Evolutionary conservation across 2,888 invertebrate species (phyloP), one percentile per base, ranked within the genome.

Genomic region (Sarcophaga carnaria): DNA sequence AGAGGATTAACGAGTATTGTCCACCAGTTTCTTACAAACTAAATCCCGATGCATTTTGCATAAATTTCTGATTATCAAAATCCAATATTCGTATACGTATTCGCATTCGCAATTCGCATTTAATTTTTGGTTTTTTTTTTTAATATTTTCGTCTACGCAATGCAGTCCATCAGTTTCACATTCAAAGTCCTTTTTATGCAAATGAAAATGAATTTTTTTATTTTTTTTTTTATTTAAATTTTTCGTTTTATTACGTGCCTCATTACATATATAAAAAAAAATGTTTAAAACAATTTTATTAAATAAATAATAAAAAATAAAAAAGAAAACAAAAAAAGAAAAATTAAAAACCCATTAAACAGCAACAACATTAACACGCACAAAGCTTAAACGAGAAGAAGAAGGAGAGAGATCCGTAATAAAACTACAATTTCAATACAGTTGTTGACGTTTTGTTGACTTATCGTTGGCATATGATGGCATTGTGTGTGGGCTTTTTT

Each of bases 371-470:
- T 17, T 10, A 66, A 67, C 0, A 62, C 71, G 22, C 10, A 47
- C 12, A 37, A 54, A 72, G 76, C 14, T 22, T 47, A 49, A 37
- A 45, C 63, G 63, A 78, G 62, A 70, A 12, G 10, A n/a, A 49
- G 22, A 47, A 59, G 71, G 62, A 22, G 12, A 8, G 37, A 37
- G 74, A 49, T 45, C 64, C 67, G 74, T 69, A 83, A 78, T 59
- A 80, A 83, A 75, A 75, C 78, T 37, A 6, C 37, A 37, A 37
- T 37, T 83, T 84, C 87, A 87, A 84, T 84, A 84, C 83, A 87
- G 87, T 87, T 87, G 87, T 81, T 87, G 87, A 87, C 87, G 87
- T 87, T 81, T 81, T 66, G 78, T 71, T 79, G 71, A 81, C 49
- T 87, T 84, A 87, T 79, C 64, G 83, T 67, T 70, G 60, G 81